Evolutionary conservation across 2,888 invertebrate species (phyloP), one percentile per base, ranked within the genome.

Genomic region (Erebia palarica): DNA sequence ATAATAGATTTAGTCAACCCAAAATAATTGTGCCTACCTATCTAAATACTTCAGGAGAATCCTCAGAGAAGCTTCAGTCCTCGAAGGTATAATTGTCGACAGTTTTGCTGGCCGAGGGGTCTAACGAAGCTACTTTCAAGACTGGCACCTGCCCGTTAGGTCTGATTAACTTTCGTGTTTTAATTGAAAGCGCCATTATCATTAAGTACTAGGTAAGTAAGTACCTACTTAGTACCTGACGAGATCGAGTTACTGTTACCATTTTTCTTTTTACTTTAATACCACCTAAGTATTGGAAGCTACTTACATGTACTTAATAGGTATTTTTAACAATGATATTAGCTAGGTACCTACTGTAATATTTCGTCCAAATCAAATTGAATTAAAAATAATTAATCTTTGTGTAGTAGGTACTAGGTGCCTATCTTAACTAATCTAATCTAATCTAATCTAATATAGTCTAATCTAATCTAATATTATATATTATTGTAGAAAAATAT

Each of bases 71-170:
- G n/a, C 51, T 65, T 53, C 57, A 60, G 21, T 8, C 13, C 65
- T 73, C 68, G 72, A 61, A 60, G 65, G 68, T 76, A 79, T 78
- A 82, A 81, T 80, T 81, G 78, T 78, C 77, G 78, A 75, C 75
- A 75, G 78, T 74, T 69, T 70, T 76, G 21, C 72, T 67, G 71
- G 72, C 69, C 55, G 18, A 18, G 18, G 18, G 11, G 72, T 70
- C 75, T 89, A 91, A 91, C 89, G 88, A 91, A 91, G 86, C 86
- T 84, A 90, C 87, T 91, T 75, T 61, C 51, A 14, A 70, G 83
- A 90, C 75, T 81, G 90, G 83, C 91, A 88, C 76, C 86, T 90
- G 90, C 82, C 88, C 75, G 84, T 91, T 87, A 88, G 36, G 36
- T 1, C 36, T 75, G 42, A 9, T 55, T 10, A 51, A 13, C 18